These are phyloP conservation scores for Drosophila kohkoa DNA, from an alignment of 1,140 invertebrate genomes.

Conservation along the genomic window DNA sequence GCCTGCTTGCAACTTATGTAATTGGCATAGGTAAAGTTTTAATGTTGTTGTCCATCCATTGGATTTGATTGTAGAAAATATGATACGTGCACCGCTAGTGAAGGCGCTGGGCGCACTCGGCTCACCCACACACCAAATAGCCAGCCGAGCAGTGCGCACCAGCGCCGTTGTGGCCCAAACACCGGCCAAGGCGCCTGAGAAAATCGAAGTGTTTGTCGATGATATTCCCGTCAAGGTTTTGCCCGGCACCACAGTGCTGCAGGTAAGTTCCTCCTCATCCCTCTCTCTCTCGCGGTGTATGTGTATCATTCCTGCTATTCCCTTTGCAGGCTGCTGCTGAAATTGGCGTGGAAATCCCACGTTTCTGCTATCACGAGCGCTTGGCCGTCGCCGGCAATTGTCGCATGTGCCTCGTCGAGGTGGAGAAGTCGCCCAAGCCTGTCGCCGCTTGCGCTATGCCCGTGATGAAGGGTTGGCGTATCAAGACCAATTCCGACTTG, in stretches of 20 bases:
- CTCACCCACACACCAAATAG: constrained; percentile 81
- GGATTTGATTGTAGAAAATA: constrained; percentile 72
- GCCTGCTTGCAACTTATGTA: constrained; percentile 73
- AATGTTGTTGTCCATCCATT: constrained; percentile 47
- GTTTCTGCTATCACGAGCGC: constrained; percentile 99
- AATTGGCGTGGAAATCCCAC: constrained; percentile 98
- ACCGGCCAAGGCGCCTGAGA: constrained; percentile 88
- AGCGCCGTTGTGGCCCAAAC: constrained; percentile 84
- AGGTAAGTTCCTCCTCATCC: constrained; percentile 87
- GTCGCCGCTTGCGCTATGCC: constrained; percentile 99
- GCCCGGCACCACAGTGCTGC: constrained; percentile 98
- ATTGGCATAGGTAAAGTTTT: constrained; percentile 50
- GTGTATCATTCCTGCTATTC: no score
- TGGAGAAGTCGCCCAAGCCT: constrained; percentile 97
- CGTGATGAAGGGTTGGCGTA: constrained; percentile 98
- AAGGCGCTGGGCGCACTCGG: constrained; percentile 82
- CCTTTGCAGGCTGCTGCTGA: constrained; percentile 93
- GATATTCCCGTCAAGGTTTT: constrained; percentile 97
- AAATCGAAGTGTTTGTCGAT: constrained; percentile 99
- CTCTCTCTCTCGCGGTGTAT: no score
- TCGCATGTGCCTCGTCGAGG: constrained; percentile 99
- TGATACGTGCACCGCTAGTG: constrained; percentile 84
- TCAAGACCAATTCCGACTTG: constrained; percentile 99
- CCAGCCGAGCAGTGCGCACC: constrained; percentile 80
- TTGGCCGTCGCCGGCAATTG: constrained; percentile 99